Evolutionary conservation across 2,888 invertebrate species (phyloP).

Genomic region (Drosophila koepferae): DNA sequence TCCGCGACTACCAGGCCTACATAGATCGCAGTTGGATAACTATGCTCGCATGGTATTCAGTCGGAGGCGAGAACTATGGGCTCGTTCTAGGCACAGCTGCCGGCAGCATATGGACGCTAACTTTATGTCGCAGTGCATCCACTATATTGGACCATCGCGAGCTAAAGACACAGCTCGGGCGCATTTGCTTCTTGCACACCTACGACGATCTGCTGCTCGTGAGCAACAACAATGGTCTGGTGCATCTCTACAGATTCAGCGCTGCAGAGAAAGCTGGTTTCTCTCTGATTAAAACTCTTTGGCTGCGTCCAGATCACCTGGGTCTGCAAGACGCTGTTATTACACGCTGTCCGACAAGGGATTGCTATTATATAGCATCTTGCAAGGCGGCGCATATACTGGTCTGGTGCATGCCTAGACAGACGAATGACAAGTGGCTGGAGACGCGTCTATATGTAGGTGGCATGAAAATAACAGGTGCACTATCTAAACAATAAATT

Average conservation of each 20-base stretch:
- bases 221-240: conserved; percentile 68
- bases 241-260: conserved; percentile 67
- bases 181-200: conserved; percentile 64
- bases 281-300: conserved; percentile 64
- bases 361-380: conserved; percentile 71
- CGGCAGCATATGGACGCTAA: conserved; percentile 73
- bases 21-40: conserved; percentile 78
- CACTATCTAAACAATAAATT: neutral
- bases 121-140: conserved; percentile 20
- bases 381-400: conserved; percentile 79
- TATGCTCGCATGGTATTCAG: conserved; percentile 67
- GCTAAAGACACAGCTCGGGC: conserved; percentile 63
- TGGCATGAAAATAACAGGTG: conserved; percentile 80
- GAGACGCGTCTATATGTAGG: conserved; percentile 63
- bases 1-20: conserved; percentile 51
- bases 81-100: conserved; percentile 75
- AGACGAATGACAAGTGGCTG: conserved; percentile 28
- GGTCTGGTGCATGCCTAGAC: conserved; percentile 63
- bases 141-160: conserved; percentile 40
- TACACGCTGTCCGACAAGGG: conserved; percentile 27
- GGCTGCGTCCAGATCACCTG: conserved; percentile 79
- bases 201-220: conserved; percentile 70
- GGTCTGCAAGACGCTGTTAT: conserved; percentile 68
- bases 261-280: conserved; percentile 24
- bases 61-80: neutral